Percentiles rank a stretch among this genome's conserved stretches.
phyloP scores from a whole-genome alignment of 2,888 invertebrate genomes.

The Trichogramma evanescens region DNA sequence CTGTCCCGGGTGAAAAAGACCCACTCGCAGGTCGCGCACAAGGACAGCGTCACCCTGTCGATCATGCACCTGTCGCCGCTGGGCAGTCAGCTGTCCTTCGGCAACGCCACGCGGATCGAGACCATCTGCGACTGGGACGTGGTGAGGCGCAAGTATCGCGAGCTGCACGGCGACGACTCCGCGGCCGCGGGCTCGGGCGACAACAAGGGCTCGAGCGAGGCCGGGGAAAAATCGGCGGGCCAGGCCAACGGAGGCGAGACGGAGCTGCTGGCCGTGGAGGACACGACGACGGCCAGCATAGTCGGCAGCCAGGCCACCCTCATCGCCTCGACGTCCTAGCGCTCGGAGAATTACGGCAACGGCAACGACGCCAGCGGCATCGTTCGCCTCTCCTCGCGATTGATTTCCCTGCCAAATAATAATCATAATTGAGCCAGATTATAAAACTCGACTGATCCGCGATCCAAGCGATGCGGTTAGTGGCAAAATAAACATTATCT shows the following conservation, averaged over 20 bases:
- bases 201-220: constrained; percentile 47
- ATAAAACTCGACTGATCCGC: no score
- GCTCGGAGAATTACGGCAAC: not conserved
- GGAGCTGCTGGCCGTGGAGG: not conserved
- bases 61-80: constrained; percentile 73
- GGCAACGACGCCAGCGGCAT: no score
- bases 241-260: constrained; percentile 2
- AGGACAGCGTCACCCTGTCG: constrained; percentile 70
- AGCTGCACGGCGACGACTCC: constrained; percentile 56
- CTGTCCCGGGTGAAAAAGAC: constrained; percentile 80
- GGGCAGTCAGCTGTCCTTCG: constrained; percentile 75
- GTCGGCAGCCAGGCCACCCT: constrained; percentile 21
- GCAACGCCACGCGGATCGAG: constrained; percentile 69
- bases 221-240: constrained; percentile 28
- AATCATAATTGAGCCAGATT: no score
- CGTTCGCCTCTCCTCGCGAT: no score
- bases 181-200: constrained; percentile 23
- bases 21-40: constrained; percentile 74
- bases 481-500: no score
- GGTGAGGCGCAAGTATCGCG: constrained; percentile 81
- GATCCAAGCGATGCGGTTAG: no score
- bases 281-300: constrained; percentile 4
- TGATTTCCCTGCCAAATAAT: no score
- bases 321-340: constrained; percentile 10
- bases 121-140: constrained; percentile 88